Conservation (phyloP, 2,797 vertebrate genomes). For the Novumbra hubbsi region DNA sequence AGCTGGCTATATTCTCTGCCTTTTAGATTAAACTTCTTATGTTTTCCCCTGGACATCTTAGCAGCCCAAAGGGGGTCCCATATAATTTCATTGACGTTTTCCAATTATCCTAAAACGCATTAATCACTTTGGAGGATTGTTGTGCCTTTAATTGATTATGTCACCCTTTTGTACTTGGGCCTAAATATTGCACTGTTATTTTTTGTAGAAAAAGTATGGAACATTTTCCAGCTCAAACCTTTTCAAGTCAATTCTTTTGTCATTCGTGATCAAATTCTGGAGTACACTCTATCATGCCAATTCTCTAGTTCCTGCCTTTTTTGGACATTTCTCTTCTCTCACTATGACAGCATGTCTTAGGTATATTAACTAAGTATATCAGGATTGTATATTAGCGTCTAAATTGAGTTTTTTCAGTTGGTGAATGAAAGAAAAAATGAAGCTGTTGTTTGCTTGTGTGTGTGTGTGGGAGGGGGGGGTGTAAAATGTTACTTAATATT, state of each 20-base stretch:
- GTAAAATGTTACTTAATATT: conserved; percentile 52
- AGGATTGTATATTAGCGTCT: conserved; percentile 28
- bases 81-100: neutral
- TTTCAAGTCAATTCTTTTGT: conserved; percentile 34
- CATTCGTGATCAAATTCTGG: conserved; percentile 32
- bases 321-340: conserved; percentile 8
- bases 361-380: conserved; percentile 26
- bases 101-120: conserved; percentile 19
- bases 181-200: conserved; percentile 42
- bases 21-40: conserved; percentile 31
- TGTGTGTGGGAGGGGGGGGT: conserved; percentile 34
- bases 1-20: conserved; percentile 79
- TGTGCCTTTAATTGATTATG: conserved; percentile 22
- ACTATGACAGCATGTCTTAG: neutral
- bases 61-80: neutral
- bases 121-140: conserved; percentile 7
- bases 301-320: conserved; percentile 15
- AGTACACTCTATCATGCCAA: conserved; percentile 27
- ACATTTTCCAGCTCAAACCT: conserved; percentile 57
- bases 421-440: neutral
- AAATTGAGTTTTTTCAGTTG: conserved; percentile 30
- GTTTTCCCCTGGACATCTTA: conserved; percentile 20
- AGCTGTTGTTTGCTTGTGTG: neutral
- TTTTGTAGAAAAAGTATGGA: conserved; percentile 52
- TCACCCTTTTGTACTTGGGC: conserved; percentile 59